These are phyloP conservation scores for Poeciliopsis infans DNA, from an alignment of 2,797 vertebrate genomes.

Conservation along the genomic window DNA sequence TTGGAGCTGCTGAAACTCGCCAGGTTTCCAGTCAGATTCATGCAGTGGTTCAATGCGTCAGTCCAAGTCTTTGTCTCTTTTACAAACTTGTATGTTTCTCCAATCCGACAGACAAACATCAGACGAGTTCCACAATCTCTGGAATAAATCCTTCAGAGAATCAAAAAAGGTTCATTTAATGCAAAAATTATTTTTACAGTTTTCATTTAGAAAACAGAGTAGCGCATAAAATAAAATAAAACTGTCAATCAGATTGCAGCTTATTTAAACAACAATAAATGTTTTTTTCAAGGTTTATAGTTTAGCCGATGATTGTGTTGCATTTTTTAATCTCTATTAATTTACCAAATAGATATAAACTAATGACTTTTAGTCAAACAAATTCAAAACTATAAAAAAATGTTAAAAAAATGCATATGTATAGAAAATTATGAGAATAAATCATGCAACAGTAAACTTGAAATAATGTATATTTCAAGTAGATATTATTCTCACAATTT, in stretches of 20 bases:
- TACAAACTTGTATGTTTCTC: rapidly evolving
- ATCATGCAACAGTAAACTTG: no score
- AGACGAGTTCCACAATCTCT: rapidly evolving
- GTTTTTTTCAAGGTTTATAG: not conserved
- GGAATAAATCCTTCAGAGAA: conserved; percentile 19
- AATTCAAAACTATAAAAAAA: not conserved
- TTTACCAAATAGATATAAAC: no score
- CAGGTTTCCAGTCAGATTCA: rapidly evolving
- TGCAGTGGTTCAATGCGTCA: conserved; percentile 27
- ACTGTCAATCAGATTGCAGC: not conserved
- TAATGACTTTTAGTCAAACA: not conserved
- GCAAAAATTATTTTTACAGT: not conserved
- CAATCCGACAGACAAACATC: conserved; percentile 29
- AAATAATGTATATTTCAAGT: no score
- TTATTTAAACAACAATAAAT: not conserved
- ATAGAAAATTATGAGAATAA: no score
- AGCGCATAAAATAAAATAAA: not conserved
- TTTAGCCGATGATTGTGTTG: not conserved
- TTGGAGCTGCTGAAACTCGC: rapidly evolving
- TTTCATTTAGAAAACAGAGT: not conserved
- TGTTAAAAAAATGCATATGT: no score
- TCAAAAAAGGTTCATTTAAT: not conserved
- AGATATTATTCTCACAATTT: no score
- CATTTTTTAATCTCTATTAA: not conserved
- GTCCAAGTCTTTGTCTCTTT: conserved; percentile 1